Evolutionary conservation across 2,888 invertebrate genomes (phyloP).

Genomic region (Pilophorus perplexus): DNA sequence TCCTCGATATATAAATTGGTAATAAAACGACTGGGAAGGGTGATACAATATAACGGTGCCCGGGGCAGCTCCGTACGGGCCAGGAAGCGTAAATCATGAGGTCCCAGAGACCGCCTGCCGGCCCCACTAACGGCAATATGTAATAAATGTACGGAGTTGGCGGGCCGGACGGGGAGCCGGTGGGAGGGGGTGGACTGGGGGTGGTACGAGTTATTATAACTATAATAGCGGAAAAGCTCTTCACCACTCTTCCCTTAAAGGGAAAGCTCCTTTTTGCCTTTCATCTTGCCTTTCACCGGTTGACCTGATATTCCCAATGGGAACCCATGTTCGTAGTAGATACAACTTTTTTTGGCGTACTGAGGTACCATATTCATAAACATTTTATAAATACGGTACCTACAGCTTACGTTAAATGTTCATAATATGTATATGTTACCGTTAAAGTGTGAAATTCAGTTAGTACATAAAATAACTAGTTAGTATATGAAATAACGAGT

Average conservation of each 20-base stretch:
- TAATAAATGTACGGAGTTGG: slow-evolving; percentile 3
- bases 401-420: too few relatives aligned
- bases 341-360: too few relatives aligned
- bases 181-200: background rate
- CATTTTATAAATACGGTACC: too few relatives aligned
- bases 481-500: too few relatives aligned
- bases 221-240: background rate
- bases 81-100: slow-evolving; percentile 7
- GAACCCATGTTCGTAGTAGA: too few relatives aligned
- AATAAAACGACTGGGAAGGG: slow-evolving; percentile 16
- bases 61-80: too few relatives aligned
- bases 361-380: too few relatives aligned
- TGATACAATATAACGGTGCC: slow-evolving; percentile 3
- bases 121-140: background rate
- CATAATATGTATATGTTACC: too few relatives aligned
- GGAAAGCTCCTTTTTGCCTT: background rate
- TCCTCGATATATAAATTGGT: slow-evolving; percentile 19
- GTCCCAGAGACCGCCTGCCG: slow-evolving; percentile 1
- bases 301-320: background rate
- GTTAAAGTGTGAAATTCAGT: too few relatives aligned
- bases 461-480: too few relatives aligned
- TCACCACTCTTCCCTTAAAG: background rate
- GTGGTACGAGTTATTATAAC: too few relatives aligned
- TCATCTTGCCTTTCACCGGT: background rate
- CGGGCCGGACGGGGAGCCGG: background rate